Conservation (phyloP, 2,797 vertebrate genomes). For the Tarsius wallacei region DNA sequence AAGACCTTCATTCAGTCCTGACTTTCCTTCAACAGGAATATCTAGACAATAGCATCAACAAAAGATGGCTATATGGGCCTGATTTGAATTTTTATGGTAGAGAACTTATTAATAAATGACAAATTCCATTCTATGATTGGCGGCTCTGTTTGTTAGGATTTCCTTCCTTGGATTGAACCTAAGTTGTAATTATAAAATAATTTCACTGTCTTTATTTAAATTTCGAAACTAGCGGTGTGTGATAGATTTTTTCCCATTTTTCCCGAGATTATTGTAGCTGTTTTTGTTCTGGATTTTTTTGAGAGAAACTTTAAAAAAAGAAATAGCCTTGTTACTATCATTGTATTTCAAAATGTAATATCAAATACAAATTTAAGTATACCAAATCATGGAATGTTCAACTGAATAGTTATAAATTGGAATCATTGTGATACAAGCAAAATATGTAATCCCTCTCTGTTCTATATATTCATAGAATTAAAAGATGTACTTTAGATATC, state of each 20-base stretch:
- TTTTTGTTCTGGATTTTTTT: conserved; percentile 1
- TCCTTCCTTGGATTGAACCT: conserved; percentile 16
- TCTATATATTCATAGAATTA: conserved; percentile 42
- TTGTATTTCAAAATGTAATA: conserved; percentile 39
- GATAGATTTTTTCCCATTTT: not conserved
- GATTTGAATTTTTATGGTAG: not conserved
- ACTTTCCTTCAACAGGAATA: not conserved
- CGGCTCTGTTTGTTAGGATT: not conserved
- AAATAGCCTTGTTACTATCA: conserved; percentile 16
- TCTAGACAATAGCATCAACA: not conserved
- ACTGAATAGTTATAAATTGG: conserved; percentile 25
- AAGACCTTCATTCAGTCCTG: not conserved
- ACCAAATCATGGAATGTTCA: not conserved
- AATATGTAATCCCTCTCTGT: not conserved
- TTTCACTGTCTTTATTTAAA: conserved; percentile 61
- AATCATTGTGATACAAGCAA: conserved; percentile 40
- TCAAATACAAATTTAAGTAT: conserved; percentile 30
- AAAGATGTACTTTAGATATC: conserved; percentile 17
- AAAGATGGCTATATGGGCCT: not conserved
- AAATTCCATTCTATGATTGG: not conserved
- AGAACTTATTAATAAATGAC: conserved; percentile 40
- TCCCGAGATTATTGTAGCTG: conserved; percentile 5
- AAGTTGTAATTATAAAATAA: conserved; percentile 19
- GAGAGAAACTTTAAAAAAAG: not conserved
- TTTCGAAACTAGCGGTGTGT: conserved; percentile 31